Evolutionary conservation across 2,113 vertebrate genomes (phyloP).

Genomic region (Pardalotus punctatus): DNA sequence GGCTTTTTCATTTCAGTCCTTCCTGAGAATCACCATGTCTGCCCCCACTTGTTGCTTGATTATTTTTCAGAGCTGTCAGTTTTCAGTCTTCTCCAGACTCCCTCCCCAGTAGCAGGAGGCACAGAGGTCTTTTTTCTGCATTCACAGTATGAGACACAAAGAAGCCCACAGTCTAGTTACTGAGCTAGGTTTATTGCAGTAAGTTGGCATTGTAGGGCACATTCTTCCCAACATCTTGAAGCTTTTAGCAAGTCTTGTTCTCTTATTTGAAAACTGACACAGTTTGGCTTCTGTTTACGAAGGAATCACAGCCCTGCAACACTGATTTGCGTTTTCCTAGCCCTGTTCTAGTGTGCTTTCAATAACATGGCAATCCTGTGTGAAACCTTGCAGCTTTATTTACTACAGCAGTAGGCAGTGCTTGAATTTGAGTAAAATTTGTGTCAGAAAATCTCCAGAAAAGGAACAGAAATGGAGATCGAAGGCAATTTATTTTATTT

Average conservation of each 20-base stretch:
- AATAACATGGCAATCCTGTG: slow-evolving; percentile 24
- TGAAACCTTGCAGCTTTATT: slow-evolving; percentile 53
- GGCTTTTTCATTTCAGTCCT: neutral
- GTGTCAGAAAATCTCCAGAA: neutral
- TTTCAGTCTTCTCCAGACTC: neutral
- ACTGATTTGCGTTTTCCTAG: slow-evolving; percentile 31
- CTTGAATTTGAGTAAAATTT: neutral
- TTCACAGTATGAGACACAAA: slow-evolving; percentile 51
- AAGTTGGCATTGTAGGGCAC: slow-evolving; percentile 55
- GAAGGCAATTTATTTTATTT: neutral
- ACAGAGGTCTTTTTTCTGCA: slow-evolving; percentile 53
- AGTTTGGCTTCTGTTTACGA: slow-evolving; percentile 60
- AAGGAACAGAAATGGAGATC: neutral
- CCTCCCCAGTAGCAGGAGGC: neutral
- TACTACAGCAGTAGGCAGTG: neutral
- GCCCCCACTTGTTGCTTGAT: neutral
- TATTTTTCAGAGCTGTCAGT: neutral
- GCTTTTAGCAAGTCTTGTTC: slow-evolving; percentile 68
- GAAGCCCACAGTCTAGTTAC: slow-evolving; percentile 52
- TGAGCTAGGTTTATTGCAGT: slow-evolving; percentile 57
- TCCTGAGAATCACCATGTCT: neutral
- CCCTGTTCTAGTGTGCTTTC: slow-evolving; percentile 43
- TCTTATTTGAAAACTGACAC: slow-evolving; percentile 26
- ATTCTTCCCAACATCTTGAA: slow-evolving; percentile 63
- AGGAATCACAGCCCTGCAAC: slow-evolving; percentile 59